Evolutionary conservation across 2,888 invertebrate genomes (phyloP).

Genomic region (Dryobota labecula): DNA sequence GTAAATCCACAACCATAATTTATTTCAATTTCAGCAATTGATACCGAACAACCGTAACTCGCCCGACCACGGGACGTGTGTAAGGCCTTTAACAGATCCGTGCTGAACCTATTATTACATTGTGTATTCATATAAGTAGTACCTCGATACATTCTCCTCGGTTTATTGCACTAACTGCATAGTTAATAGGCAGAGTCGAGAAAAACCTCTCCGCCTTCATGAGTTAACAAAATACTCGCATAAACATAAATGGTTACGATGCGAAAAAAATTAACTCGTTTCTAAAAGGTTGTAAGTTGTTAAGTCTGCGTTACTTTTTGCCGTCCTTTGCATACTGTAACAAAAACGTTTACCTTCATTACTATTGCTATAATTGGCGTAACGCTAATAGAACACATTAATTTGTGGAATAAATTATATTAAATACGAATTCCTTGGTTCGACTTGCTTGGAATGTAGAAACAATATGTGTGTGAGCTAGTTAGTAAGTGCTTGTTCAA

Average conservation of each 20-base stretch:
- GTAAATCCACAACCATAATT: background rate
- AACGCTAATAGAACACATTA: constrained; percentile 14
- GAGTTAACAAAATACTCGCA: constrained; percentile 20
- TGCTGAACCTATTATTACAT: background rate
- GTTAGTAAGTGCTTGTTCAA: constrained; percentile 24
- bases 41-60: too few species aligned
- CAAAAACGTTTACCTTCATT: constrained; percentile 35
- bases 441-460: constrained; percentile 13
- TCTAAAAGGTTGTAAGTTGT: constrained; percentile 30
- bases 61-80: background rate
- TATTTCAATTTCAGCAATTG: background rate
- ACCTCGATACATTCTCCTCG: background rate
- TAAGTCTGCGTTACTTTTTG: constrained; percentile 24
- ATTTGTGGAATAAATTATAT: constrained; percentile 6
- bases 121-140: background rate
- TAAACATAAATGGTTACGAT: constrained; percentile 40
- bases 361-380: constrained; percentile 7
- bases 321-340: constrained; percentile 12
- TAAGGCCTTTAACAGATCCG: background rate
- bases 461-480: constrained; percentile 8
- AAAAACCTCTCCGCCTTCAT: constrained; percentile 15
- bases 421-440: constrained; percentile 27
- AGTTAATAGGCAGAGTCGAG: constrained; percentile 16
- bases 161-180: constrained; percentile 14
- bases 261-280: constrained; percentile 28